Percentiles rank a stretch among this genome's conserved stretches.
phyloP scores from a whole-genome alignment of 1,140 invertebrate species.

The Sminthurides bifidus region DNA sequence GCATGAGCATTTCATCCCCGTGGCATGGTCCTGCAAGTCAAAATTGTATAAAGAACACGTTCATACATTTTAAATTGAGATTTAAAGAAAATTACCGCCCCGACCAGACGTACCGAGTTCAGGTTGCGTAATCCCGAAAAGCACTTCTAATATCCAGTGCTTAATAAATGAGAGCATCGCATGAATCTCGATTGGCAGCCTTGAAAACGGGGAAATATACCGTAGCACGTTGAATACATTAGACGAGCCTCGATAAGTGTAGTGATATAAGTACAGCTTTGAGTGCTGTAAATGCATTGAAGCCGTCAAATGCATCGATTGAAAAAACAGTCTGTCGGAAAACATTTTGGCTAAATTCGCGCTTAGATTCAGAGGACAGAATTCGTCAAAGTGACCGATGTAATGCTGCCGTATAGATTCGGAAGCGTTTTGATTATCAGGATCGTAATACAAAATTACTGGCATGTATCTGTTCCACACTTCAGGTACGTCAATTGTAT shows the following conservation, averaged over 20 bases:
- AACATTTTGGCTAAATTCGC: conserved; percentile 7
- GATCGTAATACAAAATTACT: neutral
- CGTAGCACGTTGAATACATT: conserved; percentile 10
- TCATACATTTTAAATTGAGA: too few relatives aligned
- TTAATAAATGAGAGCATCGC: neutral
- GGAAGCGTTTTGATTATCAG: neutral
- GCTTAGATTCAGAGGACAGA: neutral
- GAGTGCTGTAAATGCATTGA: neutral
- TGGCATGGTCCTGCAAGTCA: neutral
- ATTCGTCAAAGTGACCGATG: neutral
- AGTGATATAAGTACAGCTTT: conserved; percentile 10
- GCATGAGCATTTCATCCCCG: neutral
- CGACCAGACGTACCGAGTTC: neutral
- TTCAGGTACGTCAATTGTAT: neutral
- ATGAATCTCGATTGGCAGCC: neutral
- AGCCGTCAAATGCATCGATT: conserved; percentile 1
- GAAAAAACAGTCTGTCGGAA: conserved; percentile 11
- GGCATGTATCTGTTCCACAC: conserved; percentile 6
- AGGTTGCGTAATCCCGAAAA: neutral
- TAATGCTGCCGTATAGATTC: conserved; percentile 2
- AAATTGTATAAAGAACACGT: too few relatives aligned
- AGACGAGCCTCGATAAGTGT: neutral
- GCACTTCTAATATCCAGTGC: neutral
- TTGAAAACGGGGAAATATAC: neutral
- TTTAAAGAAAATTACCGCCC: too few relatives aligned